Base-by-base conservation (phyloP, 2,888 invertebrate genomes). In the Heteropelma amictum region DNA sequence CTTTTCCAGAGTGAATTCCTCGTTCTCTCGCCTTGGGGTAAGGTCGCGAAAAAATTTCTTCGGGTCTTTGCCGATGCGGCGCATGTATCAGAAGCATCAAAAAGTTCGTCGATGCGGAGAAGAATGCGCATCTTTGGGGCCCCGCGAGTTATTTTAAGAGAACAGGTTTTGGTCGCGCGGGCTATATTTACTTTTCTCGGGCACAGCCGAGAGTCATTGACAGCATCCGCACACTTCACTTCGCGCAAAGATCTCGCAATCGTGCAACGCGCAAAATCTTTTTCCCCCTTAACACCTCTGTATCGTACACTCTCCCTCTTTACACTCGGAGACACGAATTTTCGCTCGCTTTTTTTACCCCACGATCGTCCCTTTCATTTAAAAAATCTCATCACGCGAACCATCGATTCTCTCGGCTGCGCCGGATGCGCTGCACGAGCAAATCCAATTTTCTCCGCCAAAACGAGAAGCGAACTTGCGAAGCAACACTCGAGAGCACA, bases 171-270 rank as follows among this genome's bases (percentile, higher is more conserved):
- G 83, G 86, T 81, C 79, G 82, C 82, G 78, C 40, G 80, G 76
- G 85, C 85, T 87, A 86, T 87, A 86, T 87, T 87, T 87, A 87
- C 84, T 84, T 86, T 85, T 83, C 82, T 80, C 83, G 79, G 80
- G 83, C 83, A 81, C 73, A 80, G n/a, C n/a, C 81, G 79, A 82
- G 83, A 85, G 84, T 83, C 84, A 84, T 84, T 84, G 84, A 85
- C 84, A 85, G 83, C 77, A 77, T 82, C 70, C 56, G 64, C 53
- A 54, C 53, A 61, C 60, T 23, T 64, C 65, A 19, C 47, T 61
- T 45, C 54, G 45, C 19, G 60, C 60, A 28, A 68, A 53, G 23
- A 28, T 54, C 58, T 51, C 19, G 35, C 54, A 49, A 53, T 30
- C 45, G n/a, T 45, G 12, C 1, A 30, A 14, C 26, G 26, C 38